Percentiles rank a stretch among this genome's conserved stretches.
Conservation (phyloP, 2,888 invertebrate species). For the Vesta saturnalis region DNA sequence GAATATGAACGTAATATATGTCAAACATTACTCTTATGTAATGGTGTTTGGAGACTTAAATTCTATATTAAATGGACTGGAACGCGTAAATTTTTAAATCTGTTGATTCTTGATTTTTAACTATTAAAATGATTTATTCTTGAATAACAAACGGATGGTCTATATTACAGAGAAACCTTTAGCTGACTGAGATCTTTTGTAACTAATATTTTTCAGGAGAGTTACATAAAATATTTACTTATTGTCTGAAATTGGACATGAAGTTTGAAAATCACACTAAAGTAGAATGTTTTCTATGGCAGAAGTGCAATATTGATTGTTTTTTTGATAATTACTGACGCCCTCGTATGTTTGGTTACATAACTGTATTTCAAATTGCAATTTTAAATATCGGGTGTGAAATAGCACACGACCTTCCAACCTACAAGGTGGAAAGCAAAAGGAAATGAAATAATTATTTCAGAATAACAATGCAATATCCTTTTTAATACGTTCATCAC, state of each 20-base stretch:
- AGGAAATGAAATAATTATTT: too few relatives aligned
- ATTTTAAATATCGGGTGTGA: too few relatives aligned
- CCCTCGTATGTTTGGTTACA: too few relatives aligned
- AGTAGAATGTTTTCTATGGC: too few relatives aligned
- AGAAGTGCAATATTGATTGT: too few relatives aligned
- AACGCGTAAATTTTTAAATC: slow-evolving; percentile 12
- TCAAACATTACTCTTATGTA: slow-evolving; percentile 26
- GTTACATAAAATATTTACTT: neutral
- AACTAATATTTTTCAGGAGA: neutral
- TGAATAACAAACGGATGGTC: neutral
- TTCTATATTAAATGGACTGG: slow-evolving; percentile 21
- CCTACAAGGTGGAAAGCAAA: too few relatives aligned
- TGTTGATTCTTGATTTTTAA: slow-evolving; percentile 10
- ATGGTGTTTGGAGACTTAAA: slow-evolving; percentile 20
- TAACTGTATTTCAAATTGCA: too few relatives aligned
- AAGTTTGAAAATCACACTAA: too few relatives aligned
- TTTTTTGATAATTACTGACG: too few relatives aligned
- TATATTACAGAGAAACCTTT: neutral
- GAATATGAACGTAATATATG: slow-evolving; percentile 25
- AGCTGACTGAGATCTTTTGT: neutral
- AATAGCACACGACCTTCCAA: too few relatives aligned
- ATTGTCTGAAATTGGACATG: neutral
- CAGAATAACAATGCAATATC: too few relatives aligned
- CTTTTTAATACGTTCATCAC: too few relatives aligned
- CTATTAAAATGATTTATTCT: neutral